phyloP scores from a whole-genome alignment of 2,797 vertebrate species.

The Mormyrops boulengeri region DNA sequence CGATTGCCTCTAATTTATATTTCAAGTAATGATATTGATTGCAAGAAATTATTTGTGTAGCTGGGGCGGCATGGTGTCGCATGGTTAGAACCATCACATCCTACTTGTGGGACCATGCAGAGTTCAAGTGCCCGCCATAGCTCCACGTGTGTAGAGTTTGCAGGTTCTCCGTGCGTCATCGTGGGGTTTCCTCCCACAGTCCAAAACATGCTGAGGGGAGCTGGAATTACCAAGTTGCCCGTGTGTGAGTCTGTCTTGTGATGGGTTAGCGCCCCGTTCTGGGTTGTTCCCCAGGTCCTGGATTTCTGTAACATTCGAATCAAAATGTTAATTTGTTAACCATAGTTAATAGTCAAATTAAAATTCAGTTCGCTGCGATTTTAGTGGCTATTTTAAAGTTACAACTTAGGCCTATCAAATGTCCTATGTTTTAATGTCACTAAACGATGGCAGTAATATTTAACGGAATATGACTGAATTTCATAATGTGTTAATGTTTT shows the following conservation, averaged over 20 bases:
- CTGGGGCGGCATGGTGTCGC: neutral
- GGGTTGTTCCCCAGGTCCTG: neutral
- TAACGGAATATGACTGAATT: neutral
- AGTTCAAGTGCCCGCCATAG: neutral
- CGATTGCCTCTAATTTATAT: neutral
- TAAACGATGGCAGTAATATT: neutral
- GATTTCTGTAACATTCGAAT: neutral
- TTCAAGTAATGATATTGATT: neutral
- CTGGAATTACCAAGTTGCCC: neutral
- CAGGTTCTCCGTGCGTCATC: neutral
- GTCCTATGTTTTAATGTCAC: neutral
- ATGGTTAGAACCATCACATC: neutral
- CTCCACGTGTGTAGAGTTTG: neutral
- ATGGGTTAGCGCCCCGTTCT: neutral
- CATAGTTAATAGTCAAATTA: neutral
- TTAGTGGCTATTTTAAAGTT: neutral
- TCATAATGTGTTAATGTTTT: neutral
- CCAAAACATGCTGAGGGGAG: neutral
- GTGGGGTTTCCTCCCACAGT: neutral
- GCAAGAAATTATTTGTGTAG: neutral
- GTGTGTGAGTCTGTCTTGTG: neutral
- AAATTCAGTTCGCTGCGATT: neutral
- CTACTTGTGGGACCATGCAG: neutral
- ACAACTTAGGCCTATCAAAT: neutral
- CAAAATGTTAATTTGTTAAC: neutral